These are phyloP conservation scores for Engystomops pustulosus DNA, from an alignment of 2,113 vertebrate genomes.

Conservation along the genomic window DNA sequence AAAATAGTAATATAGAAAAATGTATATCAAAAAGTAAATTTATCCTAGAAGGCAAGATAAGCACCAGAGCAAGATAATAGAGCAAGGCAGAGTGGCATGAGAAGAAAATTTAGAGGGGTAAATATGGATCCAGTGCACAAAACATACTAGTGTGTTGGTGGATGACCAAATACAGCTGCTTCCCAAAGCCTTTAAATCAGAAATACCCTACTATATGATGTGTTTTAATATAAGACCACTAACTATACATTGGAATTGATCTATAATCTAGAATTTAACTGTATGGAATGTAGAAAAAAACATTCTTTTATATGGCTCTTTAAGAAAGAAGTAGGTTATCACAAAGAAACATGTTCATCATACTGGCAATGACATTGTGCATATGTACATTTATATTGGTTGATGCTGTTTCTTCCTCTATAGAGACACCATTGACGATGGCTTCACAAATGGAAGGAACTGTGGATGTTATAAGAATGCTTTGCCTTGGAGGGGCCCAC, in stretches of 20 bases:
- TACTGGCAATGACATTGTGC: background rate
- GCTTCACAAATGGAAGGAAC: conserved; percentile 87
- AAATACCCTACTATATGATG: background rate
- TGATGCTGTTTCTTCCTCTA: conserved; percentile 6
- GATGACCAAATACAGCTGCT: background rate
- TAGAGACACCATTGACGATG: conserved; percentile 90
- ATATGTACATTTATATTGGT: background rate
- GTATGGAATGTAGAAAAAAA: too few species aligned
- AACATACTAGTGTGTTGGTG: too few species aligned
- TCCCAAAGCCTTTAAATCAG: background rate
- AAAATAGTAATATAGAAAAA: too few species aligned
- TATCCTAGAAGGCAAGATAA: too few species aligned
- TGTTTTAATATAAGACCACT: background rate
- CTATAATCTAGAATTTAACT: background rate
- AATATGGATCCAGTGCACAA: too few species aligned
- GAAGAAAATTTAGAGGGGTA: too few species aligned
- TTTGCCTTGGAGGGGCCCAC: conserved; percentile 88
- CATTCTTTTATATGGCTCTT: too few species aligned
- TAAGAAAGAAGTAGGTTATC: background rate
- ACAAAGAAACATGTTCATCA: background rate
- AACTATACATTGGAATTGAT: background rate
- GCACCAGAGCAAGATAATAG: background rate
- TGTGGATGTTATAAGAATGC: conserved; percentile 85
- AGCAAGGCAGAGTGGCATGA: background rate
- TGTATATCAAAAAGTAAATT: too few species aligned